phyloP scores from a whole-genome alignment of 2,113 vertebrate species.

The Cynoglossus semilaevis region DNA sequence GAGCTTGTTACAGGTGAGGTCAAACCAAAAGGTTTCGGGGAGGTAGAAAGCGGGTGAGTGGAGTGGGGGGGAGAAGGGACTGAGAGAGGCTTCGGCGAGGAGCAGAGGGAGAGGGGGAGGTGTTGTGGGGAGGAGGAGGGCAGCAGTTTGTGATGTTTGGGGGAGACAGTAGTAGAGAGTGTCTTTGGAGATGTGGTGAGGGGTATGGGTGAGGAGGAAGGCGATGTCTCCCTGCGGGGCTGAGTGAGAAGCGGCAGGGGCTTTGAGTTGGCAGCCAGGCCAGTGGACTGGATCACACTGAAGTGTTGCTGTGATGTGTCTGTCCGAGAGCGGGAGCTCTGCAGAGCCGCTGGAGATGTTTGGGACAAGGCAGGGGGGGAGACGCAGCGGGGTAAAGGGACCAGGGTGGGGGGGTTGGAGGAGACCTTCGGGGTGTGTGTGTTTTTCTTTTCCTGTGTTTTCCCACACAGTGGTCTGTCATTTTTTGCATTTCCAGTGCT shows the following conservation, averaged over 20 bases:
- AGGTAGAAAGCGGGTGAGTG: slow-evolving; percentile 63
- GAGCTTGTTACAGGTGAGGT: slow-evolving; percentile 65
- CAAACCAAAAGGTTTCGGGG: slow-evolving; percentile 69
- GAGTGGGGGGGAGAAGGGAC: slow-evolving; percentile 72
- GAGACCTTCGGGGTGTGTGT: slow-evolving; percentile 82
- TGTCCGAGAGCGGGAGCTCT: slow-evolving; percentile 87
- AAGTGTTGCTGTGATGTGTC: slow-evolving; percentile 91
- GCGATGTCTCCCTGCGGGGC: slow-evolving; percentile 83
- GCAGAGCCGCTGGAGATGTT: slow-evolving; percentile 85
- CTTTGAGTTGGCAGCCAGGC: slow-evolving; percentile 87
- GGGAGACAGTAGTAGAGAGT: slow-evolving; percentile 56
- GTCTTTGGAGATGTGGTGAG: slow-evolving; percentile 69
- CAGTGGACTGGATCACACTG: slow-evolving; percentile 98
- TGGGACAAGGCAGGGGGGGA: slow-evolving; percentile 85
- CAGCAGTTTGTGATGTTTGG: slow-evolving; percentile 81
- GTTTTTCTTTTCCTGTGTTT: slow-evolving; percentile 81
- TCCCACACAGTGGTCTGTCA: slow-evolving; percentile 77
- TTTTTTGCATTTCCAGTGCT: slow-evolving; percentile 78
- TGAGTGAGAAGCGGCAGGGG: slow-evolving; percentile 89
- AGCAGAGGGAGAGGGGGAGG: slow-evolving; percentile 74
- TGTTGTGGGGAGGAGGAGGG: slow-evolving; percentile 72
- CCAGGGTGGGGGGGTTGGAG: slow-evolving; percentile 82
- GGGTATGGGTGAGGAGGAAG: slow-evolving; percentile 62
- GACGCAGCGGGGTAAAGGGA: slow-evolving; percentile 84
- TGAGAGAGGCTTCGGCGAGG: slow-evolving; percentile 74